Evolutionary conservation across 2,797 vertebrate genomes (phyloP), one percentile per base, ranked within the genome.

Genomic region (Morus bassanus): DNA sequence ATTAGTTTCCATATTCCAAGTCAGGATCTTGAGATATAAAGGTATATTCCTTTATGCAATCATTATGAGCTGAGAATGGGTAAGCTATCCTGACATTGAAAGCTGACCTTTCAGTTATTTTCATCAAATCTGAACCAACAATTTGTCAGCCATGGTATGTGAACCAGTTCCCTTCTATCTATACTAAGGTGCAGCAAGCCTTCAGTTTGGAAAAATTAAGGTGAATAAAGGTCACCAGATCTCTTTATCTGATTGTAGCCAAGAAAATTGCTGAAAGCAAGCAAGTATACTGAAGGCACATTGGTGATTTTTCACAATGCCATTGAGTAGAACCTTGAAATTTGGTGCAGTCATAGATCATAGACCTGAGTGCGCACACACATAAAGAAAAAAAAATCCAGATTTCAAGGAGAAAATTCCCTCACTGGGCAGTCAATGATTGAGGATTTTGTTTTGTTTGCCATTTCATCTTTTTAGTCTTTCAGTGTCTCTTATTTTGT

Each of bases 221-320:
- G 93, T 94, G 93, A 95, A 63, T 60, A 96, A 96, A 90, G 85
- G 88, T 91, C 83, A 90, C 48, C 60, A 95, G 84, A 88, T 79
- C 73, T 75, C 77, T 97, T 92, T 90, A 73, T 82, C 69, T 85
- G 89, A 91, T 78, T 95, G 89, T 77, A 85, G 76, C 80, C 50
- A 91, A 88, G 84, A 91, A 95, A 95, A 94, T 53, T 94, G 84
- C 91, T 93, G 92, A 89, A 97, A 96, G 93, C 22, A 23, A 93
- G 87, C 67, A 93, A 76, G 75, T 76, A 13, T 64, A 60, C 78
- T 67, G 35, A 45, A 93, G 65, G 70, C 46, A 92, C 27, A 64
- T 27, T 68, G 57, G 76, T 93, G 89, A 93, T 95, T 96, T 97
- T 96, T 96, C 92, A 95, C 50, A 73, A 24, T 94, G 77, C 53